A percentile compares a stretch with the other conserved stretches of the same genome.
Conservation (phyloP, 2,797 vertebrate species). For the Eulemur mongoz region DNA sequence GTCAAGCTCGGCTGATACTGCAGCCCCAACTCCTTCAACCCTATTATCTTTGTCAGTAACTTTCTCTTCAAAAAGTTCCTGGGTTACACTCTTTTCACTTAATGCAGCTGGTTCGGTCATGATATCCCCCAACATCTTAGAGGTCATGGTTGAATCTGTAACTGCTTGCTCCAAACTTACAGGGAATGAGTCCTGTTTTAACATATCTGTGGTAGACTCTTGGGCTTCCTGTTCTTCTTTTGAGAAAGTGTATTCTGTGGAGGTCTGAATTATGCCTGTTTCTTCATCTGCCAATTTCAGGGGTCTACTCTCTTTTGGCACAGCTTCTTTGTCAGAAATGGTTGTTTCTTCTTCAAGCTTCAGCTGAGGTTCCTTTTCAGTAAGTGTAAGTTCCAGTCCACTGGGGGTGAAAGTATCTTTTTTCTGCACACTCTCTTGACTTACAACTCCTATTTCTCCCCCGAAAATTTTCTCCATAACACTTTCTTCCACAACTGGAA, state of each 20-base stretch:
- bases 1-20: constrained; percentile 49
- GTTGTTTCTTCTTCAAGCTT: constrained; percentile 73
- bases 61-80: constrained; percentile 78
- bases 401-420: constrained; percentile 64
- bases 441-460: constrained; percentile 79
- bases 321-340: constrained; percentile 60
- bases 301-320: constrained; percentile 66
- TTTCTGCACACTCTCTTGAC: constrained; percentile 81
- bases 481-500: constrained; percentile 61
- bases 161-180: constrained; percentile 61
- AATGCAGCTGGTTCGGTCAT: constrained; percentile 36
- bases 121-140: constrained; percentile 64
- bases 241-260: constrained; percentile 45
- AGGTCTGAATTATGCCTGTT: constrained; percentile 31
- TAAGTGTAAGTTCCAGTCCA: constrained; percentile 59
- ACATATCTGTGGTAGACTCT: constrained; percentile 29
- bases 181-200: constrained; percentile 68
- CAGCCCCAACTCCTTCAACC: constrained; percentile 45
- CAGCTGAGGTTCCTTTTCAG: constrained; percentile 70
- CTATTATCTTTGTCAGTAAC: constrained; percentile 69
- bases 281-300: constrained; percentile 75
- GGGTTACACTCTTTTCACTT: constrained; percentile 68
- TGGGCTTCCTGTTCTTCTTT: constrained; percentile 68
- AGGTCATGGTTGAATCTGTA: constrained; percentile 52
- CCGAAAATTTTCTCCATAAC: constrained; percentile 63